Evolutionary conservation across 1,140 invertebrate genomes (phyloP).

Genomic region (Drosophila mojavensis): DNA sequence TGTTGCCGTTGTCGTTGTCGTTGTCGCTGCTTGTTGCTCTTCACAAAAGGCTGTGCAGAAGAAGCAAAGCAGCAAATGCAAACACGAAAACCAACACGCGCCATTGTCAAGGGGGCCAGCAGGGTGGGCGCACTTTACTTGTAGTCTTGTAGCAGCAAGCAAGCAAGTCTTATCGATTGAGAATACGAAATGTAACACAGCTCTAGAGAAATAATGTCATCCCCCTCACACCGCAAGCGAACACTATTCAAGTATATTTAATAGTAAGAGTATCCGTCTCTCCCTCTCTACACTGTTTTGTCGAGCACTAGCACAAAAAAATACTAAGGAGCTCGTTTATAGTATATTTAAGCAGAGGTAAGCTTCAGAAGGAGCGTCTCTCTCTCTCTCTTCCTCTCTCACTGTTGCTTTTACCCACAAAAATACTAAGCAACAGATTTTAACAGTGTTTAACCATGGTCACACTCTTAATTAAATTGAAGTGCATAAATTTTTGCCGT

Average conservation of each 20-base stretch:
- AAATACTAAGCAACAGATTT: too few relatives aligned
- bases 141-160: slow-evolving; percentile 16
- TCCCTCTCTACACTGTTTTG: too few relatives aligned
- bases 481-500: too few relatives aligned
- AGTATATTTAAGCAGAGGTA: too few relatives aligned
- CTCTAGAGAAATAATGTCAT: slow-evolving; percentile 44
- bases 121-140: slow-evolving; percentile 12
- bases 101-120: slow-evolving; percentile 51
- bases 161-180: slow-evolving; percentile 66
- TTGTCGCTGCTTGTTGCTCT: slow-evolving; percentile 51
- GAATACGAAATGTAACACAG: slow-evolving; percentile 73
- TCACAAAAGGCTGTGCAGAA: slow-evolving; percentile 53
- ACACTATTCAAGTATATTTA: slow-evolving; percentile 4
- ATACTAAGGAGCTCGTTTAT: too few relatives aligned
- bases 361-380: too few relatives aligned
- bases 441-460: too few relatives aligned
- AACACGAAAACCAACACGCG: slow-evolving; percentile 69
- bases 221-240: slow-evolving; percentile 3
- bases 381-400: too few relatives aligned
- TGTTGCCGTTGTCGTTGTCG: slow-evolving; percentile 10
- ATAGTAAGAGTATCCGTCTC: not conserved
- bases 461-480: too few relatives aligned
- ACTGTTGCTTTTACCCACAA: too few relatives aligned
- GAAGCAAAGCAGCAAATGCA: slow-evolving; percentile 58
- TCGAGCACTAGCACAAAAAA: too few relatives aligned